Percentiles rank a stretch among this genome's conserved stretches.
These are phyloP conservation scores for Cyanoramphus novaezelandiae DNA, from an alignment of 2,113 vertebrate species.

Conservation along the genomic window DNA sequence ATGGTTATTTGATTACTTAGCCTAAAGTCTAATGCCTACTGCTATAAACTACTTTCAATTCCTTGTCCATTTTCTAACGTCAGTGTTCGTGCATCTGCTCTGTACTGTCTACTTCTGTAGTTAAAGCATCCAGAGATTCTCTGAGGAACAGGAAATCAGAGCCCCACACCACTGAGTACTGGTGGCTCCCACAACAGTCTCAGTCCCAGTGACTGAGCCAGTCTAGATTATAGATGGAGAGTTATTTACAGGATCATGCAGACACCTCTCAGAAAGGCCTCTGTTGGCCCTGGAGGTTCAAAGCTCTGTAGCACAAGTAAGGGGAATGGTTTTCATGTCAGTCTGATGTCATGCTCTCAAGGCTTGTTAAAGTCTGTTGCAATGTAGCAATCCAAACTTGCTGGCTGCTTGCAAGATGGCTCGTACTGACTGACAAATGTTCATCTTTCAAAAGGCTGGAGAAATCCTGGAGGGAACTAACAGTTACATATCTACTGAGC, in stretches of 20 bases:
- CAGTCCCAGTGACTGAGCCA: background rate
- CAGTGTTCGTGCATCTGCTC: background rate
- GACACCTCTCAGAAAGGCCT: background rate
- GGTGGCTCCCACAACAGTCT: background rate
- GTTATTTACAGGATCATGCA: background rate
- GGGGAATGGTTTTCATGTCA: background rate
- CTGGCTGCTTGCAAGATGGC: background rate
- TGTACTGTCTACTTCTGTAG: background rate
- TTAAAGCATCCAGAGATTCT: background rate
- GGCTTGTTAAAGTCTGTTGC: background rate
- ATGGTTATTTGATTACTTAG: background rate
- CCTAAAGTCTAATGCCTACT: background rate
- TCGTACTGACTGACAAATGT: background rate
- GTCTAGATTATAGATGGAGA: background rate
- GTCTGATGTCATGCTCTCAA: background rate
- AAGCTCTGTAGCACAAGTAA: background rate
- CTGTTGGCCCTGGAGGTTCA: background rate
- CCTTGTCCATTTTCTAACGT: background rate
- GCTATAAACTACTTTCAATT: background rate
- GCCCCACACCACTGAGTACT: background rate
- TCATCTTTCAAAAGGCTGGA: background rate
- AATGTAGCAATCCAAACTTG: background rate
- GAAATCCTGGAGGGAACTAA: background rate
- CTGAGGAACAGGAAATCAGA: background rate
- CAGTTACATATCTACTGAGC: background rate